Evolutionary conservation across 1,140 invertebrate species (phyloP), one percentile per base, ranked within the genome.

Genomic region (Drosophila pruinosa): DNA sequence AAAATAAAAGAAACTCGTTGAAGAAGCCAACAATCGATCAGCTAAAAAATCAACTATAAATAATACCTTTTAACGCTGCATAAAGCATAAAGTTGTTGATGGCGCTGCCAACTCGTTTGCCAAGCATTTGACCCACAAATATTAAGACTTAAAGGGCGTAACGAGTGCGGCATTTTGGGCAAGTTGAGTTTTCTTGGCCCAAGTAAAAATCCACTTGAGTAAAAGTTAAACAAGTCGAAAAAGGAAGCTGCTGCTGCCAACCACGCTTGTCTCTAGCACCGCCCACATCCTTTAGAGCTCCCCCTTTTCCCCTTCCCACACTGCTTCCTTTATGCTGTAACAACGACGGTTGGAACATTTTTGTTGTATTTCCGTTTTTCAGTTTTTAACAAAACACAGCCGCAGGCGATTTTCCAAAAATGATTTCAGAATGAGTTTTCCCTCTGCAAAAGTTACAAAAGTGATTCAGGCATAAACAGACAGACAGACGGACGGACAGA

Each of bases 301-400:
- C n/a, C 15, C 10, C 43, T 26, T 15, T n/a, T 10, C 17, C 19
- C 6, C 15, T 39, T 0, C 15, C 5, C 4, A 6, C 19, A 7
- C 10, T 8, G 26, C 7, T 24, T 38, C 6, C 10, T 12, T 7
- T 28, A 21, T 15, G 34, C 38, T 58, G 39, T 58, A 53, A 28
- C 41, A 43, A 19, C 38, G 52, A 50, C 56, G 53, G 45, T 43
- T 39, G 38, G 36, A 22, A 36, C 56, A 62, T 79, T 79, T 69
- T 72, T 72, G 62, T 80, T 80, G 78, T 80, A 80, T 82, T 82
- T 78, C 79, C 72, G 75, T 83, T 83, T 83, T 83, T 72, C 79
- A 79, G 79, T 83, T 83, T 83, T 83, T 83, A 78, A 75, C 79
- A 75, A 83, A 83, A 83, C 79, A 78, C 72, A 65, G 80, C 79